phyloP scores from a whole-genome alignment of 2,888 invertebrate genomes.

The Hemithea aestivaria region DNA sequence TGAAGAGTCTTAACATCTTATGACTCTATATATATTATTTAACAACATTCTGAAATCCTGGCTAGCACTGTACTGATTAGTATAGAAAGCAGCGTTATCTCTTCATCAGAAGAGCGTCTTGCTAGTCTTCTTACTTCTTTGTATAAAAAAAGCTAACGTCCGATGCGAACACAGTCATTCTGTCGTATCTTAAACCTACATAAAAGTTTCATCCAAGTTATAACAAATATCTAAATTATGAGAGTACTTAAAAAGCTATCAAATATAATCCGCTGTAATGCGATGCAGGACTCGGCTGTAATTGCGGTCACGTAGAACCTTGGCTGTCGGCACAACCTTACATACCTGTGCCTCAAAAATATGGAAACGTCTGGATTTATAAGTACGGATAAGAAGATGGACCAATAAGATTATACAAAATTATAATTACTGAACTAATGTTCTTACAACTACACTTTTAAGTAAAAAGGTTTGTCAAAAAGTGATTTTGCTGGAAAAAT shows the following conservation, averaged over 20 bases:
- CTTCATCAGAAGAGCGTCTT: too few relatives aligned
- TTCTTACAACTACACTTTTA: too few relatives aligned
- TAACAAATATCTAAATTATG: conserved; percentile 12
- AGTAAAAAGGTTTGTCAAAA: too few relatives aligned
- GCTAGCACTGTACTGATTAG: too few relatives aligned
- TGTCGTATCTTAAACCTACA: not conserved
- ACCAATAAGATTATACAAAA: too few relatives aligned
- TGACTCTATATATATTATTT: too few relatives aligned
- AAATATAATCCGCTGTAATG: conserved; percentile 15
- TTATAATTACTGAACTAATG: too few relatives aligned
- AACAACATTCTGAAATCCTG: too few relatives aligned
- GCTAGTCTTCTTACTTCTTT: conserved; percentile 1
- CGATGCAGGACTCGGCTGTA: conserved; percentile 14
- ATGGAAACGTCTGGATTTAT: conserved; percentile 10
- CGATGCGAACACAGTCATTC: conserved; percentile 9
- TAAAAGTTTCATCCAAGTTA: conserved; percentile 8
- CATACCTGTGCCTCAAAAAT: conserved; percentile 8
- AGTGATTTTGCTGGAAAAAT: too few relatives aligned
- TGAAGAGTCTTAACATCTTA: too few relatives aligned
- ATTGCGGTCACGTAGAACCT: conserved; percentile 22
- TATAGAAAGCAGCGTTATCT: too few relatives aligned
- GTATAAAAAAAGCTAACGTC: not conserved
- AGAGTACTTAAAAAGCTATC: conserved; percentile 20
- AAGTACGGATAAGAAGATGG: too few relatives aligned
- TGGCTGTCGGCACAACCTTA: conserved; percentile 8